Evolutionary conservation across 2,113 vertebrate genomes (phyloP).

Genomic region (Strix uralensis): DNA sequence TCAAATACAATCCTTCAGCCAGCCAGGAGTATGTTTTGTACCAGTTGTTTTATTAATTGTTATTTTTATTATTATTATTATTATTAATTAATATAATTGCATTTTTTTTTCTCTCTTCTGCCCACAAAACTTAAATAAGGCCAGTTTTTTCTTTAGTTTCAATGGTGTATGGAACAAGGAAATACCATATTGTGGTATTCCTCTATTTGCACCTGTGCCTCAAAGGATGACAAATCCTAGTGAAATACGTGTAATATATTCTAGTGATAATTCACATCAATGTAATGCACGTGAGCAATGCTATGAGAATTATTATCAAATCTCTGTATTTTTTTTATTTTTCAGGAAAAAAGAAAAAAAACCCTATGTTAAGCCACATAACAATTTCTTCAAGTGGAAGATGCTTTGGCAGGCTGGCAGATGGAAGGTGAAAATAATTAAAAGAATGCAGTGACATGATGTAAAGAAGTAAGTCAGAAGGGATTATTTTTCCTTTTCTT

Average conservation of each 20-base stretch:
- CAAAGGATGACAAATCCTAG: background rate
- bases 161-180: background rate
- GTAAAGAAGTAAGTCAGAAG: background rate
- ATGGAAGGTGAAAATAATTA: background rate
- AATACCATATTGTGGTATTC: background rate
- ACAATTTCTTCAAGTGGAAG: background rate
- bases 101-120: background rate
- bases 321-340: background rate
- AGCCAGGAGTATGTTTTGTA: background rate
- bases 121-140: background rate
- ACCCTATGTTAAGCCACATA: background rate
- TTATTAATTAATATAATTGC: background rate
- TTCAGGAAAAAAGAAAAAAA: background rate
- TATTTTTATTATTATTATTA: background rate
- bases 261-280: background rate
- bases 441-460: background rate
- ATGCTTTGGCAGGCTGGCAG: background rate
- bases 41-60: background rate
- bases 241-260: background rate
- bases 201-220: background rate
- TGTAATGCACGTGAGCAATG: background rate
- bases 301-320: background rate
- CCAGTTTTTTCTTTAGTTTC: background rate
- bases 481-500: background rate
- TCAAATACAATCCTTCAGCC: background rate